Percentiles rank a stretch among this genome's conserved stretches.
phyloP scores from a whole-genome alignment of 2,797 vertebrate species.

The Sorex maritimensis region DNA sequence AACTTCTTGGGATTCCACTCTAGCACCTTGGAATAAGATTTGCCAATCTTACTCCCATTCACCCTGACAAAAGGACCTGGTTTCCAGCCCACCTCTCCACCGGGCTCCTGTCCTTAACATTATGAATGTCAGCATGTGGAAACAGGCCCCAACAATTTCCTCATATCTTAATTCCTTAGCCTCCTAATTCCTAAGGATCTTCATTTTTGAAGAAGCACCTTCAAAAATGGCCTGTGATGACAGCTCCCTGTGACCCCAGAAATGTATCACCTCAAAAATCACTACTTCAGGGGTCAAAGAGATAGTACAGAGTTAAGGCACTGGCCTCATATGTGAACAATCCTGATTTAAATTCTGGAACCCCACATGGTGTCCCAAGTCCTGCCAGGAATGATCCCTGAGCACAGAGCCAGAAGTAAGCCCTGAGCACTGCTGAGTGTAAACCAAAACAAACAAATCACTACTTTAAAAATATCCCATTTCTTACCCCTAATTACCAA shows the following conservation, averaged over 20 bases:
- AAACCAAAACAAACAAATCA: background rate
- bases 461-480: background rate
- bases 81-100: background rate
- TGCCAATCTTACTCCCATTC: background rate
- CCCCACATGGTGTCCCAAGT: too few species aligned
- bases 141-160: background rate
- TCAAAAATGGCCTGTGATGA: background rate
- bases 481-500: background rate
- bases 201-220: background rate
- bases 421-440: too few species aligned
- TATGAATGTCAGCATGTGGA: background rate
- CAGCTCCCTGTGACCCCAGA: background rate
- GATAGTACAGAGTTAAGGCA: too few species aligned
- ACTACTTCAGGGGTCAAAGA: background rate
- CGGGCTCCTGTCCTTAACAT: background rate
- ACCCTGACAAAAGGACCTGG: background rate
- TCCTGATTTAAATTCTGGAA: too few species aligned
- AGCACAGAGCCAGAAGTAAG: too few species aligned
- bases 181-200: background rate
- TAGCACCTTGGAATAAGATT: background rate
- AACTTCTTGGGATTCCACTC: background rate
- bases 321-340: too few species aligned
- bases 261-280: conserved; percentile 1
- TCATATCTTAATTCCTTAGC: background rate
- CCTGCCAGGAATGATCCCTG: too few species aligned